Evolutionary conservation across 2,888 invertebrate species (phyloP).

Genomic region (Apamea anceps): DNA sequence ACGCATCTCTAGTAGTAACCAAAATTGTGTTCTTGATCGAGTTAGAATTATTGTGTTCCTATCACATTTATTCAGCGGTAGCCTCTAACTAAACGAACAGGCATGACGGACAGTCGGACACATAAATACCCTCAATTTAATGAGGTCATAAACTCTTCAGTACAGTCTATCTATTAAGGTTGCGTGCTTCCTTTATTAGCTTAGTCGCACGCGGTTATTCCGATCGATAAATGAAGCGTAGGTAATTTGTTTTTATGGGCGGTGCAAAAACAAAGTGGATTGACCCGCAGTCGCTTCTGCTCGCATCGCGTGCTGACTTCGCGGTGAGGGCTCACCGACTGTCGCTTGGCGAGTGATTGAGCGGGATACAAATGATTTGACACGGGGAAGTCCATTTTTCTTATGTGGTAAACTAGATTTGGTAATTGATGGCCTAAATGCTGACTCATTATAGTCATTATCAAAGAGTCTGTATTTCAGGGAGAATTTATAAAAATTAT

Average conservation of each 20-base stretch:
- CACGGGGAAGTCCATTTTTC: not conserved
- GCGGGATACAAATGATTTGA: conserved; percentile 9
- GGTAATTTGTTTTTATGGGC: conserved; percentile 87
- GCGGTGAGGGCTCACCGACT: conserved; percentile 57
- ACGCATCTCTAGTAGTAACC: not conserved
- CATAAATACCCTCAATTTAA: conserved; percentile 42
- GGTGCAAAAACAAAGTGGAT: conserved; percentile 89
- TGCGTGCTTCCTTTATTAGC: conserved; percentile 81
- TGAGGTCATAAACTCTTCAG: conserved; percentile 64
- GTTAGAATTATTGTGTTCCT: not conserved
- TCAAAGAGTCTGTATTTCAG: not conserved
- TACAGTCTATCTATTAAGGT: conserved; percentile 53
- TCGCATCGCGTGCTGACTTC: conserved; percentile 83
- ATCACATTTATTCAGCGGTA: not conserved
- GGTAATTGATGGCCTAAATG: not conserved
- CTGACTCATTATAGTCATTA: not conserved
- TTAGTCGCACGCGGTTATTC: conserved; percentile 84
- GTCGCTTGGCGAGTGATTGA: conserved; percentile 50
- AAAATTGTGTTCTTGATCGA: not conserved
- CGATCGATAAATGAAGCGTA: conserved; percentile 87
- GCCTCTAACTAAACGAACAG: conserved; percentile 14
- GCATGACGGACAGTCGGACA: conserved; percentile 10
- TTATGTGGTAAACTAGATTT: not conserved
- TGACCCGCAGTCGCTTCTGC: conserved; percentile 84
- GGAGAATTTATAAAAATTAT: not conserved